phyloP scores from a whole-genome alignment of 2,113 vertebrate species.

The Limanda limanda region DNA sequence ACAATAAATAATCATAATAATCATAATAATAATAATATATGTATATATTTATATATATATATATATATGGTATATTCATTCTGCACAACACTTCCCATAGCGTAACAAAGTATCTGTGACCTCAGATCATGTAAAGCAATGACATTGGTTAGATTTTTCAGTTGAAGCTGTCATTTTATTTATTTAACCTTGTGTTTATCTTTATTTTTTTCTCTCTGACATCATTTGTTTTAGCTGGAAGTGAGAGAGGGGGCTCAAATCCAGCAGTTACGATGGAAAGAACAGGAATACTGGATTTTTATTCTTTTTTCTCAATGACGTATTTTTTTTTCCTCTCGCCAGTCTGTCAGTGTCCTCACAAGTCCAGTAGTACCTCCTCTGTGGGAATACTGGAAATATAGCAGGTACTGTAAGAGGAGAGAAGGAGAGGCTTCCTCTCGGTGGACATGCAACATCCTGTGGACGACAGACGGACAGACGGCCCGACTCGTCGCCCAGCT shows the following conservation, averaged over 20 bases:
- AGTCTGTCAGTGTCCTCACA: slow-evolving; percentile 78
- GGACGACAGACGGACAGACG: slow-evolving; percentile 75
- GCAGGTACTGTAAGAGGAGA: slow-evolving; percentile 72
- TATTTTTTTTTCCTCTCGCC: slow-evolving; percentile 60
- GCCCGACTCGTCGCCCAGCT: slow-evolving; percentile 83
- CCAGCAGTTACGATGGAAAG: slow-evolving; percentile 84
- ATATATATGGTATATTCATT: slow-evolving; percentile 81
- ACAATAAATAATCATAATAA: slow-evolving; percentile 73
- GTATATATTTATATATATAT: slow-evolving; percentile 66
- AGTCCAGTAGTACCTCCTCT: slow-evolving; percentile 83
- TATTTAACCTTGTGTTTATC: slow-evolving; percentile 31
- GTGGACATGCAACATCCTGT: slow-evolving; percentile 94
- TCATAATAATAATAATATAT: slow-evolving; percentile 66
- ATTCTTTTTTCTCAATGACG: slow-evolving; percentile 74
- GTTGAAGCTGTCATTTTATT: slow-evolving; percentile 58
- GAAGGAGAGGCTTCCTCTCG: slow-evolving; percentile 80
- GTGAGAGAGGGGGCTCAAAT: slow-evolving; percentile 66
- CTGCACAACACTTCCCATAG: slow-evolving; percentile 85
- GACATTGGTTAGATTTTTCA: slow-evolving; percentile 65
- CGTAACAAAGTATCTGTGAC: slow-evolving; percentile 83
- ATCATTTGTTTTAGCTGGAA: slow-evolving; percentile 86
- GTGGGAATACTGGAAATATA: slow-evolving; percentile 78
- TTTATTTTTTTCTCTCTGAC: slow-evolving; percentile 72
- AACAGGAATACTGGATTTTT: slow-evolving; percentile 80
- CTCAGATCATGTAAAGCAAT: slow-evolving; percentile 70